Evolutionary conservation across 2,888 invertebrate genomes (phyloP).

Genomic region (Ctenicera cuprea): DNA sequence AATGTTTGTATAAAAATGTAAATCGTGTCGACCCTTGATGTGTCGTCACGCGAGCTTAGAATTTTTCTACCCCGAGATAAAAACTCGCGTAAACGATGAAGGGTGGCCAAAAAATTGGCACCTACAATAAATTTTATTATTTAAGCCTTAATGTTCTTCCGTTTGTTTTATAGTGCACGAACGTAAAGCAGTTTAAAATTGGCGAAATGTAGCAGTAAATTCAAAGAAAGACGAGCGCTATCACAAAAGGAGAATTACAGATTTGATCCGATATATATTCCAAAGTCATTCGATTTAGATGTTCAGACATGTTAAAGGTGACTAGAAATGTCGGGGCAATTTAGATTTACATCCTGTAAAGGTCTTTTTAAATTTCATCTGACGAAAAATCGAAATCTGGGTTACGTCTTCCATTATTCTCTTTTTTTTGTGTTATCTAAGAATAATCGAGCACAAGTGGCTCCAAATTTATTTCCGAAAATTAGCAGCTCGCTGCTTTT

Average conservation of each 20-base stretch:
- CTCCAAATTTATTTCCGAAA: conserved; percentile 13
- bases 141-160: no score
- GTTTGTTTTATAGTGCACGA: no score
- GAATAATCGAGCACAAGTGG: conserved; percentile 12
- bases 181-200: no score
- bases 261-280: conserved; percentile 15
- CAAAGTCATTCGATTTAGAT: conserved; percentile 8
- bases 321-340: conserved; percentile 16
- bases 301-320: conserved; percentile 15
- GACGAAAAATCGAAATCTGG: conserved; percentile 19
- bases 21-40: conserved; percentile 15
- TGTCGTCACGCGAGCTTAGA: conserved; percentile 4
- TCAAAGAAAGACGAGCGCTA: no score
- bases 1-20: conserved; percentile 16
- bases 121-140: no score
- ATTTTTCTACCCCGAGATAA: neutral
- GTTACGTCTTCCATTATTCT: conserved; percentile 8
- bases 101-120: no score
- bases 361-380: conserved; percentile 8
- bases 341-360: conserved; percentile 6
- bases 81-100: neutral
- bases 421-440: neutral
- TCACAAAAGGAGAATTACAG: neutral
- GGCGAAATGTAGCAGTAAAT: no score
- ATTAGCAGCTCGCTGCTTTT: conserved; percentile 15